Evolutionary conservation across 2,797 vertebrate species (phyloP), one percentile per base, ranked within the genome.

Genomic region (Bradypodion pumilum): DNA sequence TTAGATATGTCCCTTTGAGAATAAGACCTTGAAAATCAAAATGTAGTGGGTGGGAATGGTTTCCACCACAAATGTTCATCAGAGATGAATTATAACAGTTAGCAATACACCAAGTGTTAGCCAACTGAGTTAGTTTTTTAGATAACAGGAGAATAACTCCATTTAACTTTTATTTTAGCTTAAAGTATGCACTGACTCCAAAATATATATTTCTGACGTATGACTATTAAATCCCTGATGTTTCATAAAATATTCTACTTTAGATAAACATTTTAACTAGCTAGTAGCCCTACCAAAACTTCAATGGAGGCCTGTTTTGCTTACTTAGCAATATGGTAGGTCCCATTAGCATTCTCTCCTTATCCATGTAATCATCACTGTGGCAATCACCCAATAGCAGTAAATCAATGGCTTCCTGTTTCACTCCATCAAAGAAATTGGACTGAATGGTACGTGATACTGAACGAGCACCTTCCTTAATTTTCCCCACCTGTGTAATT

Each of bases 391-490:
- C 96, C 32, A 94, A 88, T 16, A 97, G 95, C 74, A 97, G 91
- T 69, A 97, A 89, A 68, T 93, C 89, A 1, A 97, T 94, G 81
- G 96, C 96, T 82, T 97, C 96, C 90, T 97, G 96, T 87, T 96
- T 97, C 70, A 94, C 91, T 1, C 94, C 90, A 4, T 97, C 96
- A 1, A 95, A 94, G 88, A 97, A 96, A 91, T 94, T 96, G 84
- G 96, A 96, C 87, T 97, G 96, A 87, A 97, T 95, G 4, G 95
- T 95, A 75, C 95, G 94, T 70, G 96, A 96, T 52, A 97, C 89
- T 46, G 96, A 96, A 2, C 96, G 95, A 40, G 96, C 96, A 4
- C 96, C 95, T 6, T 96, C 96, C 86, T 97, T 97, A 73, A 96
- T 90, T 65, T 96, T 96, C 60, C 96, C 95, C 76, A 96, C 96